A percentile compares a stretch with the other conserved stretches of the same genome.
Conservation (phyloP, 2,797 vertebrate species). For the Tenualosa thibaudeaui region DNA sequence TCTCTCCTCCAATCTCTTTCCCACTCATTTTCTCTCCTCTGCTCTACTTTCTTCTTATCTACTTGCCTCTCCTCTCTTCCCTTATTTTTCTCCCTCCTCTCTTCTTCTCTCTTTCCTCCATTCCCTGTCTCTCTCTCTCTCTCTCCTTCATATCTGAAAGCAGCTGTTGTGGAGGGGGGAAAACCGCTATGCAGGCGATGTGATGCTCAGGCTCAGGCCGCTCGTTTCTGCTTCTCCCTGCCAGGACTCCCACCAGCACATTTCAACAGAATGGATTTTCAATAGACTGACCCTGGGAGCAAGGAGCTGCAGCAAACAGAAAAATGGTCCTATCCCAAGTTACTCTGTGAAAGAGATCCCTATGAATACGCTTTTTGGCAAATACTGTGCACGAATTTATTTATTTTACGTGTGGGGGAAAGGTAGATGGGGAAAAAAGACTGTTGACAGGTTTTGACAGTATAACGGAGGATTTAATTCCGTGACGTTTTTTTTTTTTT, state of each 20-base stretch:
- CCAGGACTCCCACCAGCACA: conserved; percentile 15
- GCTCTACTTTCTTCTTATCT: background rate
- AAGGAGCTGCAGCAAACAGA: background rate
- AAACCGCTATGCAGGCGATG: background rate
- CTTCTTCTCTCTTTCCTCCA: background rate
- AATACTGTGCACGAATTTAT: background rate
- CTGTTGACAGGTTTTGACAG: conserved; percentile 23
- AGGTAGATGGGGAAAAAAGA: background rate
- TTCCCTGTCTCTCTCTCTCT: background rate
- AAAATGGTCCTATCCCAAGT: background rate
- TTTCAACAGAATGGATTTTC: conserved; percentile 21
- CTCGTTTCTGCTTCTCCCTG: background rate
- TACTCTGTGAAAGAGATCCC: conserved; percentile 15
- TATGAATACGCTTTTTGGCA: background rate
- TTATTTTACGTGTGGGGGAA: background rate
- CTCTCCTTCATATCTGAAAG: background rate
- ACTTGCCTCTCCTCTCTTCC: background rate
- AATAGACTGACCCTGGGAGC: conserved; percentile 16
- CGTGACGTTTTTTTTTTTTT: background rate
- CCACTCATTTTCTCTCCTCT: background rate
- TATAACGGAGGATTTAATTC: conserved; percentile 4
- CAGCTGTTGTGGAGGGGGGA: background rate
- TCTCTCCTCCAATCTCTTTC: background rate
- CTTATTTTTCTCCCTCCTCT: background rate
- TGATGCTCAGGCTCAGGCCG: background rate